phyloP scores from a whole-genome alignment of 92 coral and sea anemone species.

The Anthopleura xanthogrammica region DNA sequence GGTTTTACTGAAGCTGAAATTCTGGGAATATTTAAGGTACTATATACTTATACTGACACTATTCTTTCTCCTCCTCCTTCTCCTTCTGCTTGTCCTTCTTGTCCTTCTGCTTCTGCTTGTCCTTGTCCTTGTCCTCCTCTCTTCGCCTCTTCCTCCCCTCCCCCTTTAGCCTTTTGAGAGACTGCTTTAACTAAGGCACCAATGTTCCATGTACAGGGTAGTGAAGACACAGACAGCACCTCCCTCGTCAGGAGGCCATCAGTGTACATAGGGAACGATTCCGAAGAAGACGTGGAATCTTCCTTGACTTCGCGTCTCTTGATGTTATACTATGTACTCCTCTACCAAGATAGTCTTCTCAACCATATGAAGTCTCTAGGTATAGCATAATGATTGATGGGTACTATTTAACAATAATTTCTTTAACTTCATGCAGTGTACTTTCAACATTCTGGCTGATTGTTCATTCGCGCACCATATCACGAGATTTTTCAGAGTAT shows the following conservation, averaged over 20 bases:
- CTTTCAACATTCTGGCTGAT: too few species aligned
- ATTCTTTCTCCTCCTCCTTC: too few species aligned
- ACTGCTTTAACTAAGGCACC: neutral
- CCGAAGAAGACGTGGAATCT: constrained; percentile 28
- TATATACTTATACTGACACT: neutral
- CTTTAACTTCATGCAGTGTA: too few species aligned
- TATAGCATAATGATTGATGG: neutral
- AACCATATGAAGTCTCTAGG: constrained; percentile 89
- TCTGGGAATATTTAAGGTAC: constrained; percentile 67
- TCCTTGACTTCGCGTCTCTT: constrained; percentile 71
- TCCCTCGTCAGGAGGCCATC: constrained; percentile 53
- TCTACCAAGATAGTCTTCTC: constrained; percentile 84
- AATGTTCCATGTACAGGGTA: constrained; percentile 21
- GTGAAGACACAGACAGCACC: constrained; percentile 2
- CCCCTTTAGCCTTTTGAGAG: too few species aligned
- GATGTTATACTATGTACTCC: constrained; percentile 84
- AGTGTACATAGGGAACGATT: constrained; percentile 67
- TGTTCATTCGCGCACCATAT: too few species aligned
- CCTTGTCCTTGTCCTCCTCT: too few species aligned
- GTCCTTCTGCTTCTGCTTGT: too few species aligned
- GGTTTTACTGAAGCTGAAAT: constrained; percentile 91
- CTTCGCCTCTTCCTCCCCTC: neutral
- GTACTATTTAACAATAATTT: neutral
- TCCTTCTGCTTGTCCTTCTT: too few species aligned
- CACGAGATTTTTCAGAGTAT: too few species aligned